A percentile compares a stretch with the other conserved stretches of the same genome.
These are phyloP conservation scores for Melanargia galathea DNA, from an alignment of 2,888 invertebrate genomes.

Conservation along the genomic window DNA sequence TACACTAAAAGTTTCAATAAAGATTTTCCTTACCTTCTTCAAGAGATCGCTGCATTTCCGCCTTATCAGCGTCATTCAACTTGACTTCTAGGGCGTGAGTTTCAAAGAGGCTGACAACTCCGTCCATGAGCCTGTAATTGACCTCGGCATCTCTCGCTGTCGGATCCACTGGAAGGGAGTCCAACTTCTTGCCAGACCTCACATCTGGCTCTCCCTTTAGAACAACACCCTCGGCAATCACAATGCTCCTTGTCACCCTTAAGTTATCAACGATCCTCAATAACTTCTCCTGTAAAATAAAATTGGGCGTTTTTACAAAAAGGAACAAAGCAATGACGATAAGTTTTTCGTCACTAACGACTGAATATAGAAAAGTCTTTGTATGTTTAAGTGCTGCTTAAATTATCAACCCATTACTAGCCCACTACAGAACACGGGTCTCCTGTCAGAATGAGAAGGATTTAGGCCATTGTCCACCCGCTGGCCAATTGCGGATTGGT, in stretches of 20 bases:
- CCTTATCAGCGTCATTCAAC: constrained; percentile 87
- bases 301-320: constrained; percentile 21
- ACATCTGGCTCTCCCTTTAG: constrained; percentile 79
- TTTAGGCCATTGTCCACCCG: too few species aligned
- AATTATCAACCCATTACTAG: too few species aligned
- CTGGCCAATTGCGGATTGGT: too few species aligned
- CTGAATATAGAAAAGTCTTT: too few species aligned
- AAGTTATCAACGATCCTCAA: constrained; percentile 85
- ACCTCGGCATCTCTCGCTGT: constrained; percentile 88
- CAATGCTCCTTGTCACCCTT: constrained; percentile 70
- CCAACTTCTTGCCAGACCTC: constrained; percentile 82
- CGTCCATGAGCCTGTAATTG: constrained; percentile 88
- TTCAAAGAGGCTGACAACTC: constrained; percentile 88
- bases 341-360: background rate
- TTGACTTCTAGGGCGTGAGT: constrained; percentile 91
- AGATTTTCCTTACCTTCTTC: constrained; percentile 86
- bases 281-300: constrained; percentile 84
- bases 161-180: constrained; percentile 87
- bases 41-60: constrained; percentile 88
- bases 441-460: too few species aligned
- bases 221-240: constrained; percentile 84
- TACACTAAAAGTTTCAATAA: too few species aligned
- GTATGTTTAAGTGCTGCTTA: too few species aligned
- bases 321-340: background rate
- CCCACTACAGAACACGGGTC: too few species aligned